Evolutionary conservation across 1,140 invertebrate genomes (phyloP).

Genomic region (Achatina immaculata): DNA sequence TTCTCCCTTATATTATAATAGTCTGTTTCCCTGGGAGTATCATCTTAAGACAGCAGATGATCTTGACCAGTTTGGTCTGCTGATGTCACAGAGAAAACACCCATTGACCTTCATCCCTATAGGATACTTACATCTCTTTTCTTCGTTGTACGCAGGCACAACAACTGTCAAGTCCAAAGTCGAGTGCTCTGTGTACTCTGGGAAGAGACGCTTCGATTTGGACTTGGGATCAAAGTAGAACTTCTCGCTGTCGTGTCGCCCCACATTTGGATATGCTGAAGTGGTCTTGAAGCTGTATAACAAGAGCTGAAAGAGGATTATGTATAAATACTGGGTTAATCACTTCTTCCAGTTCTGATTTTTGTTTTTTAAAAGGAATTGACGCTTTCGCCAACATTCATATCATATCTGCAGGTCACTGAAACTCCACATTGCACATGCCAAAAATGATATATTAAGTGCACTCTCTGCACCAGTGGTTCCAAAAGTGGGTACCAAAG

Average conservation of each 20-base stretch:
- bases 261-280: slow-evolving; percentile 49
- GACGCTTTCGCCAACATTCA: neutral
- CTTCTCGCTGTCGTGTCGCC: slow-evolving; percentile 75
- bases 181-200: slow-evolving; percentile 79
- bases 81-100: too few species aligned
- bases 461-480: too few species aligned
- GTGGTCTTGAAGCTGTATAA: slow-evolving; percentile 46
- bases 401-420: neutral
- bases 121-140: slow-evolving; percentile 87
- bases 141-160: slow-evolving; percentile 96
- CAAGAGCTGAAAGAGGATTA: too few species aligned
- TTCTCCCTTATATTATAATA: too few species aligned
- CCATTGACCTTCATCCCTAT: too few species aligned
- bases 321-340: too few species aligned
- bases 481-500: too few species aligned
- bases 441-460: too few species aligned
- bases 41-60: too few species aligned
- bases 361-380: neutral
- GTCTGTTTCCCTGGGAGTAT: too few species aligned
- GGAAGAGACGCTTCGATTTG: slow-evolving; percentile 78
- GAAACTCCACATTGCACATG: neutral
- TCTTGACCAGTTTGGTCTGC: too few species aligned
- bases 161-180: slow-evolving; percentile 86
- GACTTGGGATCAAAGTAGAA: slow-evolving; percentile 78
- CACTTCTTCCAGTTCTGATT: too few species aligned